Evolutionary conservation across 2,888 invertebrate species (phyloP), one percentile per base, ranked within the genome.

Genomic region (Proisotoma minuta): DNA sequence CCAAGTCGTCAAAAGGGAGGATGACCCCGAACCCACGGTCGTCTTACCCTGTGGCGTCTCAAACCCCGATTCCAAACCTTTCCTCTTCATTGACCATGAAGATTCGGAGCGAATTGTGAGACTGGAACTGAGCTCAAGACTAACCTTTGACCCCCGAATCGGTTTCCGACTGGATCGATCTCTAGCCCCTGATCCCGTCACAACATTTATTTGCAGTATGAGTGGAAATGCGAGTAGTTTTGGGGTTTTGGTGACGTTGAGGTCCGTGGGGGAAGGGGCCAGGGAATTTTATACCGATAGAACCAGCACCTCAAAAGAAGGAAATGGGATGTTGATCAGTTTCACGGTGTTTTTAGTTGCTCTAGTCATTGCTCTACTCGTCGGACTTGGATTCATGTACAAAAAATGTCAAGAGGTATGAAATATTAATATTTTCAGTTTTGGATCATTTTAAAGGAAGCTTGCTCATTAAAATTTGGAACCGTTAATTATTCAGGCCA

Each of bases 121-220:
- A 48, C 52, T 69, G 23, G 64, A 66, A n/a, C 49, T 69, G 28
- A 53, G 62, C 47, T 54, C 61, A 10, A 63, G 52, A 18, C 52
- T 69, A n/a, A 52, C 57, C 4, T 69, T 63, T 22, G 66, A 69
- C 28, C 69, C 69, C 0, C 62, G 62, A 57, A 60, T 57, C 50
- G 69, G 69, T 20, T 69, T 69, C 50, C 57, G 60, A 60, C 58
- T 69, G 39, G 69, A 69, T 57, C 59, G 62, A 29, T 59, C 60
- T 18, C 51, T 58, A 2, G 54, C 62, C n/a, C 34, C 62, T 15
- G 66, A 69, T 47, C 64, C 69, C 5, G 69, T 69, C 2, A 66
- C 69, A 22, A 69, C 69, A 27, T 69, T 69, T 57, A 64, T 69
- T 10, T 69, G 69, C 54, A 66, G 66, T 23, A 66, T 69, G 64